Evolutionary conservation across 2,888 invertebrate species (phyloP), one percentile per base, ranked within the genome.

Genomic region (Andrena haemorrhoa): DNA sequence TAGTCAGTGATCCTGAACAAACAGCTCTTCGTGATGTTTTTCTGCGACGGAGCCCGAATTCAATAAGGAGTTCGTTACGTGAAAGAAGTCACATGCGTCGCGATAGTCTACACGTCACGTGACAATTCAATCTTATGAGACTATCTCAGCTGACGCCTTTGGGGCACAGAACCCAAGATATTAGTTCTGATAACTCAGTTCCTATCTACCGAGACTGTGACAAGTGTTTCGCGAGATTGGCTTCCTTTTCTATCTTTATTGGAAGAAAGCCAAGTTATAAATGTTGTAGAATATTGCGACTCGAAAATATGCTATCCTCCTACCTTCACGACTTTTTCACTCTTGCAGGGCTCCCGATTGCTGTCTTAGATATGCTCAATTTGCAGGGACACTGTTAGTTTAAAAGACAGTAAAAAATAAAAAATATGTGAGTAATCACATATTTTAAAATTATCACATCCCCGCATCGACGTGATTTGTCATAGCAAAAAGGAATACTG

Each of bases 51-150:
- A 65, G 49, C 49, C 12, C 51, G 29, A 47, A 66, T 51, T 66
- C 49, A 31, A 35, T 31, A 12, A 49, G 29, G 47, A 20, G 31
- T 51, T 51, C 49, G 66, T 51, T 66, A 49, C 31, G 29, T 20
- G 20, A 31, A 49, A 10, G 49, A 41, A 41, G 31, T 31, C 51
- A 66, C 31, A 29, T 7, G 51, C 66, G 66, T 66, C 51, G 31
- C n/a, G 6, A 66, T 66, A 66, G 51, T 66, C 49, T 51, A 26
- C 66, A 33, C 51, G 66, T 31, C 66, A 49, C 26, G 31, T 29
- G 66, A 66, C n/a, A 66, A 66, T 66, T 51, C 66, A 66, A 66
- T 49, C 31, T 66, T 66, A 51, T 20, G 66, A n/a, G 51, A 7
- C 49, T 31, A 12, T 47, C 66, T 31, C 49, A 47, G 49, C 31